These are phyloP conservation scores for Psittacula derbiana DNA, from an alignment of 2,797 vertebrate species.

Conservation along the genomic window DNA sequence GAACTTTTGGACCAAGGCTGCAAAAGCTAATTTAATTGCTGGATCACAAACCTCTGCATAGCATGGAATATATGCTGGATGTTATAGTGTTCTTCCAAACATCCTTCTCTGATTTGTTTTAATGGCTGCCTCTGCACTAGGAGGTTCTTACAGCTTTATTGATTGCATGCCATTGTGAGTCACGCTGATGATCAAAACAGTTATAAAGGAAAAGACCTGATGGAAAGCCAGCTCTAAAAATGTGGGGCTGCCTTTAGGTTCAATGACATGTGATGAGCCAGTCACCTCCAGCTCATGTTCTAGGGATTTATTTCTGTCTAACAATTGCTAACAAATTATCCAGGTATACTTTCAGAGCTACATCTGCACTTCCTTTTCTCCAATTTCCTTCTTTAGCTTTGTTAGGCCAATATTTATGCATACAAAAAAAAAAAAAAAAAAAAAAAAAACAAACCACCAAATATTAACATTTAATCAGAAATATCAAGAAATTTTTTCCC, in stretches of 20 bases:
- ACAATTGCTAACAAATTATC: not conserved
- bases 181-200: not conserved
- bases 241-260: not conserved
- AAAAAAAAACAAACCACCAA: rapidly evolving
- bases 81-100: not conserved
- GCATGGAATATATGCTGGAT: not conserved
- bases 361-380: not conserved
- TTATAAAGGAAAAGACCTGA: not conserved
- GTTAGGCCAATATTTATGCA: not conserved
- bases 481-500: not conserved
- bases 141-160: not conserved
- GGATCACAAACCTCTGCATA: not conserved
- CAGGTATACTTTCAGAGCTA: not conserved
- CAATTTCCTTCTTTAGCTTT: not conserved
- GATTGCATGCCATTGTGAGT: not conserved
- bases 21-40: not conserved
- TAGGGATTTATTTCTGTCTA: not conserved
- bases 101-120: not conserved
- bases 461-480: not conserved
- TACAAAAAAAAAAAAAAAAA: not conserved
- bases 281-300: not conserved
- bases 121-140: not conserved
- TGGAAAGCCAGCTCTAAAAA: not conserved
- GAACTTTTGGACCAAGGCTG: not conserved
- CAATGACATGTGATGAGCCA: rapidly evolving